A percentile compares a stretch with the other conserved stretches of the same genome.
phyloP scores from a whole-genome alignment of 2,113 vertebrate genomes.

The Eptatretus burgeri region DNA sequence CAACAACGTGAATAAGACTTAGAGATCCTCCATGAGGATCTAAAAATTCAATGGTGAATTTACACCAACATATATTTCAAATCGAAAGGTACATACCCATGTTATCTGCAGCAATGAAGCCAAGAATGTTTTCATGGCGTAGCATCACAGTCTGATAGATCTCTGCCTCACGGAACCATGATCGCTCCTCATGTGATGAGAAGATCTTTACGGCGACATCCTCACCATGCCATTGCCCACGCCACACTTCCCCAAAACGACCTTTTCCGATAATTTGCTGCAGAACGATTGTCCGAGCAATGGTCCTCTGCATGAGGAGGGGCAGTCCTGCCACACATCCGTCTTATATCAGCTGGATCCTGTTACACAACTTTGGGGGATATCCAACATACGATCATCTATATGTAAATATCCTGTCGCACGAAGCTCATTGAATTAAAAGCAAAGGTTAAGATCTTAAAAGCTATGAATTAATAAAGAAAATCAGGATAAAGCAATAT shows the following conservation, averaged over 20 bases:
- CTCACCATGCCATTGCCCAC: conserved; percentile 67
- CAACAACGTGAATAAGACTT: too few relatives aligned
- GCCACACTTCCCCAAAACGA: conserved; percentile 87
- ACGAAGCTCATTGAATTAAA: too few relatives aligned
- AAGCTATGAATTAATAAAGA: too few relatives aligned
- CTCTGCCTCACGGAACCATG: conserved; percentile 88
- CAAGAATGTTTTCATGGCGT: conserved; percentile 81
- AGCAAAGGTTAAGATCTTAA: too few relatives aligned
- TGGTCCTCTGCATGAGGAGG: conserved; percentile 69
- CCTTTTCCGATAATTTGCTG: conserved; percentile 96
- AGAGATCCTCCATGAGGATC: too few relatives aligned
- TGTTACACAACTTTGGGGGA: too few relatives aligned
- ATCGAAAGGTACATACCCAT: conserved; percentile 28
- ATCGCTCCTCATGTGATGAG: conserved; percentile 79
- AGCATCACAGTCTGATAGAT: conserved; percentile 97
- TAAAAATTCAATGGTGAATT: too few relatives aligned
- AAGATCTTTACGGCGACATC: conserved; percentile 96
- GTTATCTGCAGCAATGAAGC: conserved; percentile 86
- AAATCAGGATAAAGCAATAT: too few relatives aligned
- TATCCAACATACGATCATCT: too few relatives aligned
- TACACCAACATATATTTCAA: too few relatives aligned
- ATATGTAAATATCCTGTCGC: too few relatives aligned
- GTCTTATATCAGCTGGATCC: too few relatives aligned
- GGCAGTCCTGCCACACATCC: conserved; percentile 30
- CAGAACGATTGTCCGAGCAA: conserved; percentile 75